A percentile compares a stretch with the other conserved stretches of the same genome.
Conservation (phyloP, 2,888 invertebrate genomes). For the Dryococelus australis region DNA sequence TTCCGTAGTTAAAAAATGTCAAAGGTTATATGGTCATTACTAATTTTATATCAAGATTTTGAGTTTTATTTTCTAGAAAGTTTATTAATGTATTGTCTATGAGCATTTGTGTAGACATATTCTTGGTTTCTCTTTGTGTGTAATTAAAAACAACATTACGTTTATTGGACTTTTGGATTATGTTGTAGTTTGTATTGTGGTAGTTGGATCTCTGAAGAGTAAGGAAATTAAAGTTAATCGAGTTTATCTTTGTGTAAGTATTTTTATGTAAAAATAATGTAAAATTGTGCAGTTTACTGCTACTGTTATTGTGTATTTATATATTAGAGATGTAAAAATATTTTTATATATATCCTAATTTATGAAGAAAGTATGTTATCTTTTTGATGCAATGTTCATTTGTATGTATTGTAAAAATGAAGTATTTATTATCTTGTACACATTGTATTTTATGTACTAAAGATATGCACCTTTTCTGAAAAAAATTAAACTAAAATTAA, state of each 20-base stretch:
- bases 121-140: no score
- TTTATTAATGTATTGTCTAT: no score
- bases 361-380: background rate
- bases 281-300: background rate
- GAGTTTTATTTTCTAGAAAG: no score
- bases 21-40: no score
- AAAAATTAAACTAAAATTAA: background rate
- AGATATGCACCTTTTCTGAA: background rate
- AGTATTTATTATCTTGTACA: constrained; percentile 1
- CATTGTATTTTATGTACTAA: constrained; percentile 5
- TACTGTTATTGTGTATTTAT: background rate
- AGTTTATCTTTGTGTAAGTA: background rate
- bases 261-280: background rate
- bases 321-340: background rate
- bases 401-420: background rate
- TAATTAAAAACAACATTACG: no score
- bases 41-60: no score
- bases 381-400: background rate
- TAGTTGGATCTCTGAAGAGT: no score
- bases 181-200: no score
- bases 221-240: no score
- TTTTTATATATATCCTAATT: background rate
- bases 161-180: no score
- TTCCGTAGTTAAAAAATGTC: no score
- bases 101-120: no score